These are phyloP conservation scores for Psammodynastes pulverulentus DNA, from an alignment of 2,113 vertebrate genomes.

Conservation along the genomic window DNA sequence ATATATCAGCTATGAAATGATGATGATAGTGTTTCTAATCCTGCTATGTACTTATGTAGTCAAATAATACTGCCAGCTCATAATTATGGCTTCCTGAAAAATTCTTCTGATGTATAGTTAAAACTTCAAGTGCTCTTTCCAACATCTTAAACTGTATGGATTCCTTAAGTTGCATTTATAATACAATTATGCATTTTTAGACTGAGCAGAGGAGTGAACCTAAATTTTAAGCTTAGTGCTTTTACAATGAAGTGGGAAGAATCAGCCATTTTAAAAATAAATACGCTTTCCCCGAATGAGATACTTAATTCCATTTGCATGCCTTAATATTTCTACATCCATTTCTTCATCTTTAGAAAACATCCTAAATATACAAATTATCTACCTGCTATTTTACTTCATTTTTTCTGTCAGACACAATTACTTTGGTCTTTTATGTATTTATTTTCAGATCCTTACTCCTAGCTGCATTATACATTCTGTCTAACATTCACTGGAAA, in stretches of 20 bases:
- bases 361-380: neutral
- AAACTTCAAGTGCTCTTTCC: slow-evolving; percentile 32
- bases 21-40: slow-evolving; percentile 21
- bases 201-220: neutral
- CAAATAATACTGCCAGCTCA: slow-evolving; percentile 30
- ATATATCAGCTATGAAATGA: slow-evolving; percentile 48
- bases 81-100: slow-evolving; percentile 25
- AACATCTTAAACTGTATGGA: neutral
- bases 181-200: neutral
- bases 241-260: neutral
- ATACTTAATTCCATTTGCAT: neutral
- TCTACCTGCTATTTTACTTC: neutral
- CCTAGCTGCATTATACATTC: neutral
- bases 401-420: neutral
- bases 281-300: neutral
- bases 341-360: neutral
- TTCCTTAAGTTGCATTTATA: neutral
- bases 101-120: neutral
- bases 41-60: neutral
- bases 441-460: neutral
- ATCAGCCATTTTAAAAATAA: neutral
- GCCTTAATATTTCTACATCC: neutral
- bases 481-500: neutral
- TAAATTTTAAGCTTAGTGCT: neutral
- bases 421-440: neutral